These are phyloP conservation scores for Miltochrista miniata DNA, from an alignment of 2,888 invertebrate species.

Conservation along the genomic window DNA sequence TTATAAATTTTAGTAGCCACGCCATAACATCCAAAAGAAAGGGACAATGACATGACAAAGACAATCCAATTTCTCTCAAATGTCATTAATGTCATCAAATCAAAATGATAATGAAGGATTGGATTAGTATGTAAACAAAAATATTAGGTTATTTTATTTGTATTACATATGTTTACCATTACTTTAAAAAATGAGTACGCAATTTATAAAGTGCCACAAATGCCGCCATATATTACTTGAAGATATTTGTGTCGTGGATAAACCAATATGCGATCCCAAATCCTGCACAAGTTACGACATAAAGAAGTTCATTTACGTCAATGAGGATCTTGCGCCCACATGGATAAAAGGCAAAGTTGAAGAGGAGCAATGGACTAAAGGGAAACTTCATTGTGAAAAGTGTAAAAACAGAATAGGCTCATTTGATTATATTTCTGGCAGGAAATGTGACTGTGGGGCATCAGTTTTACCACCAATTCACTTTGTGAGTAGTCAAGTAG, in stretches of 20 bases:
- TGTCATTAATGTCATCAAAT: too few species aligned
- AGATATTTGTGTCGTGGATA: slow-evolving; percentile 38
- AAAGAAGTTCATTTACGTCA: slow-evolving; percentile 73
- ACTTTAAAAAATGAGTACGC: slow-evolving; percentile 18
- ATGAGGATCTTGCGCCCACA: slow-evolving; percentile 81
- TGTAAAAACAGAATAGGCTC: slow-evolving; percentile 86
- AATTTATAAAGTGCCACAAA: slow-evolving; percentile 71
- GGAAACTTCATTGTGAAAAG: slow-evolving; percentile 85
- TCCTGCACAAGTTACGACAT: slow-evolving; percentile 59
- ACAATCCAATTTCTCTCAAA: too few species aligned
- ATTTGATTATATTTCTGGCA: slow-evolving; percentile 86
- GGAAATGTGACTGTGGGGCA: slow-evolving; percentile 84
- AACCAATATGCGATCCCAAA: slow-evolving; percentile 41
- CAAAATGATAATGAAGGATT: too few species aligned
- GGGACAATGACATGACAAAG: too few species aligned
- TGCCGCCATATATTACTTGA: slow-evolving; percentile 67
- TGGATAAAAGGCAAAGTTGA: slow-evolving; percentile 83
- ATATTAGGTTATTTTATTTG: too few species aligned
- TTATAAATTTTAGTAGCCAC: too few species aligned
- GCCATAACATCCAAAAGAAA: too few species aligned
- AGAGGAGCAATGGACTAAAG: slow-evolving; percentile 85
- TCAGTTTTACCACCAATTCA: slow-evolving; percentile 84
- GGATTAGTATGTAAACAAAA: too few species aligned
- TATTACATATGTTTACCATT: too few species aligned
- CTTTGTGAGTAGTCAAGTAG: slow-evolving; percentile 86